Evolutionary conservation across 2,888 invertebrate species (phyloP).

Genomic region (Polydrusus tereticollis): DNA sequence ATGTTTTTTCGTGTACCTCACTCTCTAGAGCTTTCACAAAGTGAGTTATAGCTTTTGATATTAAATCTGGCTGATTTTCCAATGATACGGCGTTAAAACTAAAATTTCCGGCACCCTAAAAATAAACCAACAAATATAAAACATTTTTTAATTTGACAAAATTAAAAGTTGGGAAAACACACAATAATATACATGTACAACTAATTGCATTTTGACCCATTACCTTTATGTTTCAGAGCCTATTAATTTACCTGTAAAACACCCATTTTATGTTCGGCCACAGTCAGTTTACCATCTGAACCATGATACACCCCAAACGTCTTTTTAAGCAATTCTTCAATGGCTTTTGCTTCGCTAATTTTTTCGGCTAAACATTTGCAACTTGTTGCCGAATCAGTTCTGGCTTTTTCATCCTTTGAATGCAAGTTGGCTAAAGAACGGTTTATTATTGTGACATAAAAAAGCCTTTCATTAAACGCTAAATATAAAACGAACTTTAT

Average conservation of each 20-base stretch:
- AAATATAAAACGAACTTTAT: too few relatives aligned
- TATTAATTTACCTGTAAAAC: constrained; percentile 77
- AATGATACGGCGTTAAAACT: constrained; percentile 78
- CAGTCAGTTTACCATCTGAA: constrained; percentile 90
- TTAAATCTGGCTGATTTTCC: constrained; percentile 71
- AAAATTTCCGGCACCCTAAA: constrained; percentile 79
- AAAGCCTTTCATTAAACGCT: too few relatives aligned
- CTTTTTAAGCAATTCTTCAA: constrained; percentile 77
- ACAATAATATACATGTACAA: not conserved
- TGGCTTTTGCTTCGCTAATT: constrained; percentile 75
- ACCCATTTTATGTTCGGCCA: constrained; percentile 89
- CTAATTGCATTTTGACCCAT: not conserved
- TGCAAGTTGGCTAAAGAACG: constrained; percentile 78
- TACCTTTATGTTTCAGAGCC: not conserved
- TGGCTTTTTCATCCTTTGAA: constrained; percentile 85
- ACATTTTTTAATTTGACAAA: constrained; percentile 1
- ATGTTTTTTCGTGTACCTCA: constrained; percentile 93
- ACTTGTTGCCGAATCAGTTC: constrained; percentile 81
- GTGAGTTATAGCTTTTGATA: constrained; percentile 75
- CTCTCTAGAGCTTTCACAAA: constrained; percentile 84
- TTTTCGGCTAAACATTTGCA: constrained; percentile 79
- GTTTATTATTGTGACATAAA: not conserved
- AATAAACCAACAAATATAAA: constrained; percentile 28
- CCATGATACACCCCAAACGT: constrained; percentile 88
- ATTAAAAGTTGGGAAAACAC: not conserved